These are phyloP conservation scores for Ephestia elutella DNA, from an alignment of 1,140 invertebrate species.

Conservation along the genomic window DNA sequence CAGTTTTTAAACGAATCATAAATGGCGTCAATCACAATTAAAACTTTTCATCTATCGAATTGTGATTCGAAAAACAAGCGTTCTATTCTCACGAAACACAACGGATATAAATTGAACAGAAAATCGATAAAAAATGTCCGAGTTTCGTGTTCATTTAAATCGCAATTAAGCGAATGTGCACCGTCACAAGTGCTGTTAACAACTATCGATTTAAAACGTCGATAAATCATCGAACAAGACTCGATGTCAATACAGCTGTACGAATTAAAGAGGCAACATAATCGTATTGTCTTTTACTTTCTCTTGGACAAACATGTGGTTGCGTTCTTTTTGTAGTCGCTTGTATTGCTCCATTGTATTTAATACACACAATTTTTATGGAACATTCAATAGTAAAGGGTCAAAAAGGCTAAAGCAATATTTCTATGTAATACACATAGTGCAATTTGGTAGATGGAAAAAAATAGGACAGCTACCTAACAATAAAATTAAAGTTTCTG, in stretches of 20 bases:
- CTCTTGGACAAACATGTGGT: slow-evolving; percentile 13
- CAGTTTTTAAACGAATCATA: not conserved
- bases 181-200: slow-evolving; percentile 22
- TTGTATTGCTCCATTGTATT: not conserved
- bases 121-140: slow-evolving; percentile 2
- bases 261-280: slow-evolving; percentile 21
- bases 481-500: too few relatives aligned
- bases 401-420: too few relatives aligned
- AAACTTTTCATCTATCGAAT: not conserved
- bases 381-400: too few relatives aligned
- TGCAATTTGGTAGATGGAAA: too few relatives aligned
- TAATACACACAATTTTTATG: not conserved
- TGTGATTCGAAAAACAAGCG: not conserved
- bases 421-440: too few relatives aligned
- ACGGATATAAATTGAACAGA: not conserved
- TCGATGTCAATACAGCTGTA: slow-evolving; percentile 21
- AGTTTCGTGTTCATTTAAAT: slow-evolving; percentile 2
- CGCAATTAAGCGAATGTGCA: slow-evolving; percentile 16
- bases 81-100: not conserved
- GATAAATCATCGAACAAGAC: slow-evolving; percentile 22
- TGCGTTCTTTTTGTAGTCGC: not conserved
- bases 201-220: slow-evolving; percentile 14
- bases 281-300: slow-evolving; percentile 28
- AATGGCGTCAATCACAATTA: not conserved
- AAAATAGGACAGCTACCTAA: too few relatives aligned